Base-by-base conservation (phyloP, 2,888 invertebrate genomes). In the Megaustenia siamemsis region DNA sequence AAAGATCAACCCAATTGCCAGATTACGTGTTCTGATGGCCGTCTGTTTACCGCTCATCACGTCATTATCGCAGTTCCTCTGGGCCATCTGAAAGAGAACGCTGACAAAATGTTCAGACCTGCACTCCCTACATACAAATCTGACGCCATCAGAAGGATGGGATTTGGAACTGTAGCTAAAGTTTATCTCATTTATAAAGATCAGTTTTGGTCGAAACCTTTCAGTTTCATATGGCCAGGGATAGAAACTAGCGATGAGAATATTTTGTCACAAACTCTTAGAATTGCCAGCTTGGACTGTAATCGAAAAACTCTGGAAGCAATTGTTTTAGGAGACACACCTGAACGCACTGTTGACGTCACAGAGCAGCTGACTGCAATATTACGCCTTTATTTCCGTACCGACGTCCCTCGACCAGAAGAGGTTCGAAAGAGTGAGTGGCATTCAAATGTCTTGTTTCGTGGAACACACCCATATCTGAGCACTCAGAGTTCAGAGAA, bases 11-110 rank as follows among this genome's bases (percentile, higher is more conserved):
- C 5, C 15, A 63, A 43, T 8, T 8, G 8, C 24, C n/a, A 66
- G 18, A 40, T 83, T 8, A 77, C 35, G 3, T 76, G 83, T 49
- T 43, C 3, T 3, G n/a, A 83, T 40, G 83, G 83, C 0, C 18
- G 45, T 15, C 28, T 53, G 4, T 83, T 76, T 49, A 1, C 32
- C 18, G 83, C 68, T 28, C 35, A 83, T 49, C 83, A 83, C 38
- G 77, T 83, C 3, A 83, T 83, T 49, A 35, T 83, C 2, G 56
- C 83, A 24, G 69, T 83, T 56, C 83, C 83, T 8, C 15, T 83
- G n/a, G 83, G 83, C 18, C 28, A 53, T 45, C 38, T 83, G 28
- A 83, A 83, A 68, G 49, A 63, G 21, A 45, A 66, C 24, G 45
- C 66, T 6, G 24, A 35, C 4, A n/a, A 15, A 40, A 43, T 83